Evolutionary conservation across 2,113 vertebrate genomes (phyloP).

Genomic region (Phylloscopus trochilus): DNA sequence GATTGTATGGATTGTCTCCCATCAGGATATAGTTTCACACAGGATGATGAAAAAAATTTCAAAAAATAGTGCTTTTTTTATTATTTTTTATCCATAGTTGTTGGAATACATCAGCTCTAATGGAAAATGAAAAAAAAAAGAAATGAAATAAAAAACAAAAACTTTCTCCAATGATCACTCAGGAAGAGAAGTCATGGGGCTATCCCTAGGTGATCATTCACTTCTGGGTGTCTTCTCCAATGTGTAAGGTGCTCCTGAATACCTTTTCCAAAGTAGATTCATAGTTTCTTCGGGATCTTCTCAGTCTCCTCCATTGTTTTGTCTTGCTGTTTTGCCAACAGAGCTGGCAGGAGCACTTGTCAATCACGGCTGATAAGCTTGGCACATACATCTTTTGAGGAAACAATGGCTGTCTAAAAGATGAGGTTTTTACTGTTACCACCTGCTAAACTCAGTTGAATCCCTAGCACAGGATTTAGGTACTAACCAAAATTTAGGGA

Average conservation of each 20-base stretch:
- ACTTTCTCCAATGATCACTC: neutral
- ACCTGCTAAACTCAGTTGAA: neutral
- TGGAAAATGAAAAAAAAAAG: neutral
- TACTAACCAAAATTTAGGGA: neutral
- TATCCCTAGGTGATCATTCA: neutral
- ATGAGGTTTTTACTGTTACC: neutral
- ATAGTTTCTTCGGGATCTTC: neutral
- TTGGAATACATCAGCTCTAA: neutral
- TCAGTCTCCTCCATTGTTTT: rapidly evolving
- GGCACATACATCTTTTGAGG: neutral
- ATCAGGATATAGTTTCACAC: neutral
- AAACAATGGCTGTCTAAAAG: neutral
- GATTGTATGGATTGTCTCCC: neutral
- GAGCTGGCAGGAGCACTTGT: neutral
- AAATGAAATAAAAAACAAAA: neutral
- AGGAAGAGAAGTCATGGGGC: neutral
- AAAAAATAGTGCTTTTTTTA: neutral
- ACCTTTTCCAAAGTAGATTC: neutral
- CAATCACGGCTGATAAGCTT: neutral
- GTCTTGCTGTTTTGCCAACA: neutral
- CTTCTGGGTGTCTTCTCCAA: neutral
- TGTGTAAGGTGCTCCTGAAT: neutral
- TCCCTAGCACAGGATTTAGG: neutral
- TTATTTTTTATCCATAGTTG: neutral
- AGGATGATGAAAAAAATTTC: neutral